A percentile compares a stretch with the other conserved stretches of the same genome.
phyloP scores from a whole-genome alignment of 2,113 vertebrate genomes.

The Thamnophis sirtalis region DNA sequence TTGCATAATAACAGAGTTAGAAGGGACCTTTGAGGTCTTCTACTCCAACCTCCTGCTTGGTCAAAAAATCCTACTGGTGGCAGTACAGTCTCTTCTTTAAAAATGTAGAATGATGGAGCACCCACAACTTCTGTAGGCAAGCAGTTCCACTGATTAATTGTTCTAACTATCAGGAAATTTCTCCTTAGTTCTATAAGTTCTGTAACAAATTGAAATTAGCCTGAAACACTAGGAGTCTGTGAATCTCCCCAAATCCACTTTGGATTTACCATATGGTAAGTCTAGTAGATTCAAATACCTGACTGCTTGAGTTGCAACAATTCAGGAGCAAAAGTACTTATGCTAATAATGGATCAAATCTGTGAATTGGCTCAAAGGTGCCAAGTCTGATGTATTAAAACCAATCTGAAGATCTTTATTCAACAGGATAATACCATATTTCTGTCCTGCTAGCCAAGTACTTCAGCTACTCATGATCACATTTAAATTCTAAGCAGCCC shows the following conservation, averaged over 20 bases:
- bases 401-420: neutral
- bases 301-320: neutral
- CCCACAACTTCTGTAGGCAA: neutral
- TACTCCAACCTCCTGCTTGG: neutral
- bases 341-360: neutral
- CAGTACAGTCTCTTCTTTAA: neutral
- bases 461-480: conserved; percentile 43
- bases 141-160: neutral
- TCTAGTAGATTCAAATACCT: neutral
- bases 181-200: neutral
- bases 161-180: neutral
- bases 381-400: neutral
- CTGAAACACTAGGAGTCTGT: neutral
- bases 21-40: neutral
- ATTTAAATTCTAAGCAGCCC: conserved; percentile 40
- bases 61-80: neutral
- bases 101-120: neutral
- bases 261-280: neutral
- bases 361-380: neutral
- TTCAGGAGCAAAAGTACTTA: neutral
- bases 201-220: neutral
- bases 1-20: neutral
- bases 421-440: conserved; percentile 26
- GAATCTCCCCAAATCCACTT: neutral
- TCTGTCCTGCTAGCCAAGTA: conserved; percentile 49